Percentiles rank a stretch among this genome's conserved stretches.
Conservation (phyloP, 2,888 invertebrate genomes). For the Ichneumoninae sp. region DNA sequence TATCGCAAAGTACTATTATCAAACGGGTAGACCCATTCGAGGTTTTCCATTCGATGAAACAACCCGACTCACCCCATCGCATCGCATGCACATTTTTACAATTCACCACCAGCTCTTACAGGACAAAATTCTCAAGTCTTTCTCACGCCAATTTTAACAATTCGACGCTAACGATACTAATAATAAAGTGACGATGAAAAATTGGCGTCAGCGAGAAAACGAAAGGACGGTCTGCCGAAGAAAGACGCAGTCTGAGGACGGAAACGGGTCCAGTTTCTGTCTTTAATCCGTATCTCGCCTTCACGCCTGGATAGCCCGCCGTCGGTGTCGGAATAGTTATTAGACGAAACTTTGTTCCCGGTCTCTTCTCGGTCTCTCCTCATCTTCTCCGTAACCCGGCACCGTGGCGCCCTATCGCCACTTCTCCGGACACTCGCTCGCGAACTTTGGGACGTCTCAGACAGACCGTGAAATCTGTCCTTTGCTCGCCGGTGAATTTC, state of each 20-base stretch:
- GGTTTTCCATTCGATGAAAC: slow-evolving; percentile 5
- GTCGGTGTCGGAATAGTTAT: slow-evolving; percentile 79
- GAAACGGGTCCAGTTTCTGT: slow-evolving; percentile 71
- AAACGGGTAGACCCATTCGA: neutral
- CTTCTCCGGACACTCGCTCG: slow-evolving; percentile 65
- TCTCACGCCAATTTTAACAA: neutral
- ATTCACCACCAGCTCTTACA: neutral
- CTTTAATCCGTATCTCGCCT: slow-evolving; percentile 81
- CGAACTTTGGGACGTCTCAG: slow-evolving; percentile 81
- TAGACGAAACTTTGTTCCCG: slow-evolving; percentile 79
- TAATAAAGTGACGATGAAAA: neutral
- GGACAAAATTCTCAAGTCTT: neutral
- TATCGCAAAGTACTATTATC: too few species aligned
- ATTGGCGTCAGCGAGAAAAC: neutral
- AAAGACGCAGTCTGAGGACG: slow-evolving; percentile 52
- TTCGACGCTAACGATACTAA: too few species aligned
- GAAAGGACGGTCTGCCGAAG: slow-evolving; percentile 9
- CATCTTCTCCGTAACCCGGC: slow-evolving; percentile 54
- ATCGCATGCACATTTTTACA: neutral
- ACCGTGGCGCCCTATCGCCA: slow-evolving; percentile 41
- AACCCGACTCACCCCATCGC: neutral
- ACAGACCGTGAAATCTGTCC: slow-evolving; percentile 81
- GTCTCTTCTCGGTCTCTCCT: slow-evolving; percentile 48
- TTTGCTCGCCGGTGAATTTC: slow-evolving; percentile 73
- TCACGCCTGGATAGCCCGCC: slow-evolving; percentile 80